Percentiles rank a stretch among this genome's conserved stretches.
phyloP scores from a whole-genome alignment of 2,797 vertebrate genomes.

The Syngnathus rostellatus region DNA sequence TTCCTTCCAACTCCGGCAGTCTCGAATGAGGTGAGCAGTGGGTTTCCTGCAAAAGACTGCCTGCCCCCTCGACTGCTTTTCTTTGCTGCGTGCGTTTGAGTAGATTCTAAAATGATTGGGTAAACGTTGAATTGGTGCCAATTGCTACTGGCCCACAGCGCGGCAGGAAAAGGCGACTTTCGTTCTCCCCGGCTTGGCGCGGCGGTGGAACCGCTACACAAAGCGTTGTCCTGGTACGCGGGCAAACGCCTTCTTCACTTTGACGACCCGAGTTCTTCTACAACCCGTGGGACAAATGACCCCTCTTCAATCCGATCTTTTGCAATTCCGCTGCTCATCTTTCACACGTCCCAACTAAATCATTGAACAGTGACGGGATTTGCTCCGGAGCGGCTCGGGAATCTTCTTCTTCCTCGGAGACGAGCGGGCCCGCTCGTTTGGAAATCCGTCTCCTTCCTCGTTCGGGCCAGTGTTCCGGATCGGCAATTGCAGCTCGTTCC shows the following conservation, averaged over 20 bases:
- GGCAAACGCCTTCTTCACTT: conserved; percentile 13
- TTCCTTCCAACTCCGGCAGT: conserved; percentile 53
- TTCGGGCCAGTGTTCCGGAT: conserved; percentile 45
- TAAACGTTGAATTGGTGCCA: conserved; percentile 65
- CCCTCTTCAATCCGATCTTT: conserved; percentile 20
- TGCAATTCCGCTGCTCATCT: conserved; percentile 31
- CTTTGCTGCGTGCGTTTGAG: conserved; percentile 59
- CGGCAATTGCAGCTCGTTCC: conserved; percentile 55
- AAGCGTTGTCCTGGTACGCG: conserved; percentile 36
- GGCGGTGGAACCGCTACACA: conserved; percentile 43
- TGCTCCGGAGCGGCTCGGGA: conserved; percentile 19
- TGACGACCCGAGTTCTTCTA: conserved; percentile 27
- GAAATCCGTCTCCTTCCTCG: conserved; percentile 18
- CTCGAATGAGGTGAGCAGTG: conserved; percentile 91
- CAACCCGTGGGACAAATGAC: conserved; percentile 33
- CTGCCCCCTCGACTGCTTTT: conserved; percentile 61
- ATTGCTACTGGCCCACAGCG: conserved; percentile 80
- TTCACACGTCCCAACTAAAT: conserved; percentile 28
- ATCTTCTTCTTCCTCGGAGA: conserved; percentile 21
- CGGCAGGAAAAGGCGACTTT: conserved; percentile 66
- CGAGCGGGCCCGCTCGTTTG: conserved; percentile 2
- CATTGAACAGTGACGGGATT: conserved; percentile 19
- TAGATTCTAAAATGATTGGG: conserved; percentile 83
- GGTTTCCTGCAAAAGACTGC: conserved; percentile 68
- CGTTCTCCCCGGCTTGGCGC: conserved; percentile 37